phyloP scores from a whole-genome alignment of 2,888 invertebrate genomes.

The Synanthedon myopaeformis region DNA sequence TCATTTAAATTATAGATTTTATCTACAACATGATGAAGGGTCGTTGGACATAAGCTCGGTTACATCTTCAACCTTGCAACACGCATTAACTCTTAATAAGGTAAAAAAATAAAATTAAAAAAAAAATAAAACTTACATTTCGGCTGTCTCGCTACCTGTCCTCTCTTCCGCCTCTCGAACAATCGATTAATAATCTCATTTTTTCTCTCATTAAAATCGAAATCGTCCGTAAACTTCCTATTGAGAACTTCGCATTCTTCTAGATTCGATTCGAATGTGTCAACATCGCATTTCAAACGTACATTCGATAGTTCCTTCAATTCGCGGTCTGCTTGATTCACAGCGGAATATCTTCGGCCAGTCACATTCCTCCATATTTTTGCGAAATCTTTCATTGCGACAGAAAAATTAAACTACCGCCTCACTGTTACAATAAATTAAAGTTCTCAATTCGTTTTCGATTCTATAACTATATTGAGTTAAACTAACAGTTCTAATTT shows the following conservation, averaged over 20 bases:
- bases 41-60: too few relatives aligned
- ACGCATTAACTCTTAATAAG: too few relatives aligned
- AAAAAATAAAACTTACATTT: slow-evolving; percentile 46
- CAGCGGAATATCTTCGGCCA: slow-evolving; percentile 67
- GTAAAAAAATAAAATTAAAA: too few relatives aligned
- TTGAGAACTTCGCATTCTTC: slow-evolving; percentile 52
- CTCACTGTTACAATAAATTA: neutral
- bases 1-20: too few relatives aligned
- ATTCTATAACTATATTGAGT: neutral
- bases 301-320: slow-evolving; percentile 39
- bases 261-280: slow-evolving; percentile 40
- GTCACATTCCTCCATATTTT: slow-evolving; percentile 70
- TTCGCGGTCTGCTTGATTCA: slow-evolving; percentile 48
- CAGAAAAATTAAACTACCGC: neutral
- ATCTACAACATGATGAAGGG: too few relatives aligned
- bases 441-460: neutral
- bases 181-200: slow-evolving; percentile 52
- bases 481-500: neutral
- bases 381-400: slow-evolving; percentile 72
- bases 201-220: slow-evolving; percentile 42
- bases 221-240: slow-evolving; percentile 39
- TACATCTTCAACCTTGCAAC: too few relatives aligned
- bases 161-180: slow-evolving; percentile 42
- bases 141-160: slow-evolving; percentile 41
- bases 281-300: slow-evolving; percentile 37